Evolutionary conservation across 2,888 invertebrate species (phyloP).

Genomic region (Adineta ricciae): DNA sequence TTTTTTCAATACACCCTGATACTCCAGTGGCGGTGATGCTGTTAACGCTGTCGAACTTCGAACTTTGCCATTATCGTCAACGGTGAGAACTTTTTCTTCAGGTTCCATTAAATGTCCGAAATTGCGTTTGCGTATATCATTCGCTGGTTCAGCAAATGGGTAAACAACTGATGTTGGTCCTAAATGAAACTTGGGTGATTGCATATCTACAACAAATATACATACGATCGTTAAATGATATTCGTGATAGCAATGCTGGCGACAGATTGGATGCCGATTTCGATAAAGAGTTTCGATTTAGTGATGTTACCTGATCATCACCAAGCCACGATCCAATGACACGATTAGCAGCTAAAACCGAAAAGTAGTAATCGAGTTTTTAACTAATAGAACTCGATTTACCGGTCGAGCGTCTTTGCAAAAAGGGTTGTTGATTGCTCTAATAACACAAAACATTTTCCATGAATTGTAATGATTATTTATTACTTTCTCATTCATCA

Average conservation of each 20-base stretch:
- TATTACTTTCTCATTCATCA: neutral
- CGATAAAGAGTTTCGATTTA: neutral
- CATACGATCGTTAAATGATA: neutral
- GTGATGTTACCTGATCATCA: neutral
- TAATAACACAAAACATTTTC: neutral
- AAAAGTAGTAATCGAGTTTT: neutral
- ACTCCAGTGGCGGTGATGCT: neutral
- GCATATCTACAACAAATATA: too few species aligned
- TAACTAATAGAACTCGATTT: neutral
- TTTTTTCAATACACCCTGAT: neutral
- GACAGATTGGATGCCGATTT: neutral
- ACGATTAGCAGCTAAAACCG: conserved; percentile 2
- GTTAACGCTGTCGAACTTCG: neutral
- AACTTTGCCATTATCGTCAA: neutral
- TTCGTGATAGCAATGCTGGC: neutral
- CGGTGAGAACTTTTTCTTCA: neutral
- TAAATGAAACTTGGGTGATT: neutral
- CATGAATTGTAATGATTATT: too few species aligned
- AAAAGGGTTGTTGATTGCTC: neutral
- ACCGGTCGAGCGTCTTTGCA: neutral
- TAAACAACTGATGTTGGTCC: neutral
- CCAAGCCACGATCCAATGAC: neutral
- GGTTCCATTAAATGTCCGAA: neutral
- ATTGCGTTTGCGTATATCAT: neutral
- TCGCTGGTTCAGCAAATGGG: neutral